Base-by-base conservation (phyloP, 2,113 vertebrate species). In the Campylomormyrus tamandua region DNA sequence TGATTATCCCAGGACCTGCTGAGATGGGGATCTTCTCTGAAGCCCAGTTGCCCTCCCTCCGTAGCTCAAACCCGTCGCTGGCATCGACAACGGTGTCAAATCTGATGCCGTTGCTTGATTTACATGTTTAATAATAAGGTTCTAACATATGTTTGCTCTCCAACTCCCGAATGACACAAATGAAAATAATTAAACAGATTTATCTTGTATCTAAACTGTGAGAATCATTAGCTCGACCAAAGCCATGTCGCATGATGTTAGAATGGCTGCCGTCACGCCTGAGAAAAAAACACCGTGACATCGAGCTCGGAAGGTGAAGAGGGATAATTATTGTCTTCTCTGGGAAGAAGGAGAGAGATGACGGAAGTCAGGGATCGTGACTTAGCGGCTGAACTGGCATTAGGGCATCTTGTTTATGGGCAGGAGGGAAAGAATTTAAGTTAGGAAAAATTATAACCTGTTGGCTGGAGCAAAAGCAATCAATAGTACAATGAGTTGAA, bases 41-140 rank as follows among this genome's bases (percentile, higher is more conserved):
- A 21, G 53, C 85, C 6, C 1, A 2, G 85, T 24, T 19, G 17
- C 46, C 42, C 8, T 27, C 3, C 8, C 21, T 46, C 6, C 10
- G 35, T 39, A 58, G 45, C 15, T 31, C 45, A 49, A 49, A 88
- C n/a, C n/a, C 42, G 5, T 48, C 3, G 3, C 58, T 88, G 24
- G 42, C 42, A 27, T 46, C 5, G 5, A 74, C 24, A 48, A 31
- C 21, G 21, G 21, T n/a, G 58, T 49, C n/a, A 88, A 48, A 70
- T 70, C 62, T 74, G 19, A 70, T 21, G 9, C 13, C 52, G 50
- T 45, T 46, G 35, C 39, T 62, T 66, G 87, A 88, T 87, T 87
- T 56, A 87, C 86, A 52, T 66, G 35, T 88, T 88, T 88, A 88
- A 88, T 88, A 66, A 88, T 88, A 87, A 24, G 17, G 50, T 24